phyloP scores from a whole-genome alignment of 2,888 invertebrate genomes.

The Notodonta ziczac region DNA sequence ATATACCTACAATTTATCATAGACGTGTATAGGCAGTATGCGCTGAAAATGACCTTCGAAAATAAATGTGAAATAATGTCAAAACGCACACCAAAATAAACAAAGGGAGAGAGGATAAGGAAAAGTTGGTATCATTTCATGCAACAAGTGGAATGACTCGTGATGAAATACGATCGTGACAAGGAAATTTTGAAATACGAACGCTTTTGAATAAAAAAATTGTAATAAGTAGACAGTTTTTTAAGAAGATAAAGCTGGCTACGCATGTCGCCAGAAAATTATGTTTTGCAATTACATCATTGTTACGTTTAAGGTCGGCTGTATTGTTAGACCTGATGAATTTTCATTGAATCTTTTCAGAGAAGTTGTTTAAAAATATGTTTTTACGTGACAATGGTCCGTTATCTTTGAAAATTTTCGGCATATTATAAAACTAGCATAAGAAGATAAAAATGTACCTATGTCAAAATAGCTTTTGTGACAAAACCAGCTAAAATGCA shows the following conservation, averaged over 20 bases:
- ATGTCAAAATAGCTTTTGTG: background rate
- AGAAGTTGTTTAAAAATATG: conserved; percentile 17
- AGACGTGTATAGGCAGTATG: background rate
- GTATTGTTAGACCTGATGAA: conserved; percentile 35
- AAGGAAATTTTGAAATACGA: background rate
- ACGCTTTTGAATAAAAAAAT: background rate
- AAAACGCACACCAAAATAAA: background rate
- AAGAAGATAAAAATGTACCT: background rate
- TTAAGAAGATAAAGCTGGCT: background rate
- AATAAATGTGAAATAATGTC: background rate
- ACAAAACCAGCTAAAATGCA: background rate
- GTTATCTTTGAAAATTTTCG: conserved; percentile 17
- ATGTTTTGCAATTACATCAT: conserved; percentile 46
- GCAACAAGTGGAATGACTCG: conserved; percentile 5
- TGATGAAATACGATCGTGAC: background rate
- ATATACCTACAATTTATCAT: background rate
- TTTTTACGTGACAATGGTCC: conserved; percentile 22
- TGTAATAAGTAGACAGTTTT: too few relatives aligned
- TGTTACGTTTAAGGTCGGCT: conserved; percentile 49
- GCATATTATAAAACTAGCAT: background rate
- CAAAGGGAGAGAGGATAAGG: background rate
- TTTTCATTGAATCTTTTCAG: conserved; percentile 40
- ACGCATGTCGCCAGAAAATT: background rate
- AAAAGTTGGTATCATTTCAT: background rate
- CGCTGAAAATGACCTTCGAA: background rate